These are phyloP conservation scores for Aphelinus certus DNA, from an alignment of 1,140 invertebrate genomes.

Conservation along the genomic window DNA sequence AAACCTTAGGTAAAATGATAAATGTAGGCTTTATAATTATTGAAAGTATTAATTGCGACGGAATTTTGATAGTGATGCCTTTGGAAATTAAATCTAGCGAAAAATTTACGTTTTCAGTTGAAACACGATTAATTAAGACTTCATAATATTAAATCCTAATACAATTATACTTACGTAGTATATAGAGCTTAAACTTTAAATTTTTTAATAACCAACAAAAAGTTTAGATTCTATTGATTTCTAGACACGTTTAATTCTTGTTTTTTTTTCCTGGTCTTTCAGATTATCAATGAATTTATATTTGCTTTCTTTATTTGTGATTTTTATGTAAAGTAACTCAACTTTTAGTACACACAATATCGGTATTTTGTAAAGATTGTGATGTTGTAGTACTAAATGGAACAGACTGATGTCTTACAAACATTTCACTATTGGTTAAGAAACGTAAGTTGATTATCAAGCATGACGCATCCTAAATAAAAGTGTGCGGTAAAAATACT, in stretches of 20 bases:
- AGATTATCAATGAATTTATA: constrained; percentile 20
- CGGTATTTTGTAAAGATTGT: constrained; percentile 35
- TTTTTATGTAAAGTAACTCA: constrained; percentile 26
- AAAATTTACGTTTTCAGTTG: constrained; percentile 43
- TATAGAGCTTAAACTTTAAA: constrained; percentile 47
- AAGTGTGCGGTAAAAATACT: constrained; percentile 33
- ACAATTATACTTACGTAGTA: constrained; percentile 45
- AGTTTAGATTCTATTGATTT: constrained; percentile 1
- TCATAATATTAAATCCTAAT: constrained; percentile 40
- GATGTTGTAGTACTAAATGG: constrained; percentile 26
- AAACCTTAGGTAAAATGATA: constrained; percentile 47
- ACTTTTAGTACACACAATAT: constrained; percentile 32
- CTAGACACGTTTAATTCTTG: constrained; percentile 24
- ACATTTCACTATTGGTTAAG: constrained; percentile 26
- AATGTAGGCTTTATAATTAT: constrained; percentile 48
- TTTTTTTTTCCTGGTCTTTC: constrained; percentile 12
- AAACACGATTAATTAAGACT: constrained; percentile 51
- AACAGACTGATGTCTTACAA: constrained; percentile 36
- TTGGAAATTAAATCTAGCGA: constrained; percentile 41
- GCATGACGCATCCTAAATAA: neutral
- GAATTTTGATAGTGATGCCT: constrained; percentile 49
- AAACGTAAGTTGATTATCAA: constrained; percentile 16
- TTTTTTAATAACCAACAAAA: constrained; percentile 2
- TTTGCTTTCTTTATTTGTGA: constrained; percentile 25
- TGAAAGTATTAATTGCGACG: constrained; percentile 58